These are phyloP conservation scores for Rhineura floridana DNA, from an alignment of 2,113 vertebrate species.

Conservation along the genomic window DNA sequence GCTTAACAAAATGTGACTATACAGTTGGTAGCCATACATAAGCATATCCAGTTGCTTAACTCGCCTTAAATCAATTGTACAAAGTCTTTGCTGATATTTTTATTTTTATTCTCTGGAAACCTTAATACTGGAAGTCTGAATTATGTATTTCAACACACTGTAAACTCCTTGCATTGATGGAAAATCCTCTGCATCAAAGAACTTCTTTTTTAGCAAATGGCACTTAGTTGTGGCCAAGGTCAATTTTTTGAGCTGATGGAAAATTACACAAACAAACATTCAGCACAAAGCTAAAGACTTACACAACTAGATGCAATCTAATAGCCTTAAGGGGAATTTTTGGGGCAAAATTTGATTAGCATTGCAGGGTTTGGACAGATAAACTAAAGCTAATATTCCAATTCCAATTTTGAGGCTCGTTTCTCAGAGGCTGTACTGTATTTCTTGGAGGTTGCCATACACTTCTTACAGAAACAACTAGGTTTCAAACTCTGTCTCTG, in stretches of 20 bases:
- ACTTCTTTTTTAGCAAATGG: not conserved
- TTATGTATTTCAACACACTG: not conserved
- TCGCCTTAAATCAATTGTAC: slow-evolving; percentile 1
- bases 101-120: slow-evolving; percentile 23
- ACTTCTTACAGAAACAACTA: slow-evolving; percentile 57
- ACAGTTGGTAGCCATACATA: not conserved
- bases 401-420: slow-evolving; percentile 57
- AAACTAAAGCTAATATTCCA: slow-evolving; percentile 37
- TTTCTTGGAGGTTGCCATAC: slow-evolving; percentile 60
- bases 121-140: slow-evolving; percentile 35
- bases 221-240: slow-evolving; percentile 29
- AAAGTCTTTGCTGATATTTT: not conserved
- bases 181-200: not conserved
- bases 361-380: slow-evolving; percentile 54
- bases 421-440: slow-evolving; percentile 71
- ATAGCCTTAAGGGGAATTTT: slow-evolving; percentile 42
- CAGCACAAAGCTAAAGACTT: not conserved
- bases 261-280: slow-evolving; percentile 21
- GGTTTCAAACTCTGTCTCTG: slow-evolving; percentile 32
- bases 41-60: not conserved
- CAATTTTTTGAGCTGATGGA: not conserved
- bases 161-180: slow-evolving; percentile 2
- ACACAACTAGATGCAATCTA: slow-evolving; percentile 39
- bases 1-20: slow-evolving; percentile 1
- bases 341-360: slow-evolving; percentile 8